Conservation (phyloP, 2,888 invertebrate species). For the Lithophane semibrunnea region DNA sequence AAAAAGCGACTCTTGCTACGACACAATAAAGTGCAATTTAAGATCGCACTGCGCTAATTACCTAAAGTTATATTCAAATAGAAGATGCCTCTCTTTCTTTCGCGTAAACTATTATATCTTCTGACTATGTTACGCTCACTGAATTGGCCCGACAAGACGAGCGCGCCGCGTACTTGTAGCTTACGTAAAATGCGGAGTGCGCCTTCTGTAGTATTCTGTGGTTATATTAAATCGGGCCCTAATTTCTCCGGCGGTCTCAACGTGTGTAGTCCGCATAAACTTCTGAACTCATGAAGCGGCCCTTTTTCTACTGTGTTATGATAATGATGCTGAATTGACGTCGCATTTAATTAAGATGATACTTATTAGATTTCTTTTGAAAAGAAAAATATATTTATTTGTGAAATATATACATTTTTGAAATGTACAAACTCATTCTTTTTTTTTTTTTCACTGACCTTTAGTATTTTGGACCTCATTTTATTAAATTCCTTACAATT, state of each 20-base stretch:
- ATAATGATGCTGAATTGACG: slow-evolving; percentile 4
- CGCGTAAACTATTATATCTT: too few species aligned
- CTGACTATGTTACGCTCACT: too few species aligned
- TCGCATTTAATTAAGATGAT: slow-evolving; percentile 8
- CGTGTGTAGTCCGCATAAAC: background rate
- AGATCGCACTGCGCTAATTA: too few species aligned
- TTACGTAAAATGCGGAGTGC: too few species aligned
- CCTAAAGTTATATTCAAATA: too few species aligned
- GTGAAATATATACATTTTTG: slow-evolving; percentile 15
- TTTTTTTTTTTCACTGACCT: background rate
- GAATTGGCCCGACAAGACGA: too few species aligned
- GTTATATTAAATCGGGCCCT: background rate
- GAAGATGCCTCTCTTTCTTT: too few species aligned
- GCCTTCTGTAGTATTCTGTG: too few species aligned
- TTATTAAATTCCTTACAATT: background rate
- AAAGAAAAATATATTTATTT: background rate
- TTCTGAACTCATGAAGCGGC: background rate
- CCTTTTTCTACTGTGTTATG: background rate
- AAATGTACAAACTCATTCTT: background rate
- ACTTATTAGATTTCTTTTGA: background rate
- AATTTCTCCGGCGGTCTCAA: too few species aligned
- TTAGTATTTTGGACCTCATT: background rate
- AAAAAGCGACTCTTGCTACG: too few species aligned
- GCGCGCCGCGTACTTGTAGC: too few species aligned
- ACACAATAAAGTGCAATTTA: too few species aligned